These are phyloP conservation scores for Falco berigora DNA, from an alignment of 2,797 vertebrate species.

Conservation along the genomic window DNA sequence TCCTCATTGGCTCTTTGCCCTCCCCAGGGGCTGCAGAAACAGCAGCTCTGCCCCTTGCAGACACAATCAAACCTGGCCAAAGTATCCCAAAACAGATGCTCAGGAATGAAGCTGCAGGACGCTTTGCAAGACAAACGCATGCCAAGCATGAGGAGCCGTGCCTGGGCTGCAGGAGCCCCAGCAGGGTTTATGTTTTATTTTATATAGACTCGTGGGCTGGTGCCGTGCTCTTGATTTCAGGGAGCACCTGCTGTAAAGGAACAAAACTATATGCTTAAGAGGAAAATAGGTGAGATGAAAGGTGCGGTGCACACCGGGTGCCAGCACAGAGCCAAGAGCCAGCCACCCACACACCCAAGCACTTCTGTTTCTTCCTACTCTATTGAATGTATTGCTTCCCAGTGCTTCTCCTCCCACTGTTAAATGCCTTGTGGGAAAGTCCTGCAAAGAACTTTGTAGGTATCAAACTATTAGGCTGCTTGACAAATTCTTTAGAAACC, in stretches of 20 bases:
- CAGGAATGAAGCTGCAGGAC: neutral
- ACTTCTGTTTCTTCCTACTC: neutral
- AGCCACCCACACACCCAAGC: neutral
- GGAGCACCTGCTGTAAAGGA: neutral
- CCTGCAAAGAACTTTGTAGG: neutral
- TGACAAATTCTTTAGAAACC: neutral
- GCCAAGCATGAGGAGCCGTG: fast-evolving
- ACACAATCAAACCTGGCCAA: neutral
- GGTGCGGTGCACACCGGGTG: neutral
- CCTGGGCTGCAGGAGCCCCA: neutral
- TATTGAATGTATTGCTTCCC: neutral
- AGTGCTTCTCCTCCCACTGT: neutral
- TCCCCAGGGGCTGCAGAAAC: neutral
- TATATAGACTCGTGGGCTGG: neutral
- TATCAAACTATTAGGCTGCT: neutral
- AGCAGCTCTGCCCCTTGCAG: neutral
- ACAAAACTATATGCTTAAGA: neutral
- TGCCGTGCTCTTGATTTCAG: neutral
- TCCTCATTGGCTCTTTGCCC: neutral
- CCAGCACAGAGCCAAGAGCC: neutral
- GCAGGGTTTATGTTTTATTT: neutral
- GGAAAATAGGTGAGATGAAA: neutral
- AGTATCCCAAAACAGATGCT: neutral
- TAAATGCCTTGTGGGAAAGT: neutral
- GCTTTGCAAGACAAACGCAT: fast-evolving